Conservation (phyloP, 2,797 vertebrate species). For the Taeniopygia guttata region DNA sequence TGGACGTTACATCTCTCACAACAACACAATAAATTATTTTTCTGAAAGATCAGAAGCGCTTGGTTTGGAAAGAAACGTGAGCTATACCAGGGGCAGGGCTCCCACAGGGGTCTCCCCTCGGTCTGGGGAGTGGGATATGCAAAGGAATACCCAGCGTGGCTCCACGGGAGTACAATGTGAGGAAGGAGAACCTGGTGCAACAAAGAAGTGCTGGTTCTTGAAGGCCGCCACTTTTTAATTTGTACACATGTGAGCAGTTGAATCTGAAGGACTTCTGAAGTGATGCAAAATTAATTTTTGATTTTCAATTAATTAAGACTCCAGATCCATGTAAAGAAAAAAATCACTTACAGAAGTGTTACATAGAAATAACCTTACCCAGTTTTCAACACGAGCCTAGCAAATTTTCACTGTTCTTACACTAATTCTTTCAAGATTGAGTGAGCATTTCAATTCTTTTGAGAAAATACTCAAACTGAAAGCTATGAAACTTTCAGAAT, state of each 20-base stretch:
- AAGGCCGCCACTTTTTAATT: background rate
- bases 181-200: conserved; percentile 20
- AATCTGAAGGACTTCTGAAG: background rate
- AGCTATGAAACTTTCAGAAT: background rate
- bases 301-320: background rate
- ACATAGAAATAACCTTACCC: background rate
- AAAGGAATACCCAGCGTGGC: background rate
- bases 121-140: background rate
- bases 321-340: background rate
- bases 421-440: background rate
- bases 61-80: conserved; percentile 32
- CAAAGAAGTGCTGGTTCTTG: rapidly evolving
- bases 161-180: conserved; percentile 18
- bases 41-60: conserved; percentile 4
- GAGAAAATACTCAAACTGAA: background rate
- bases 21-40: background rate
- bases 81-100: background rate
- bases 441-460: background rate
- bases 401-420: background rate
- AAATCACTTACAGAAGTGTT: background rate
- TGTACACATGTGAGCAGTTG: background rate
- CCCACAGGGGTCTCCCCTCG: background rate
- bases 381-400: background rate
- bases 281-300: background rate
- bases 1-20: background rate